Evolutionary conservation across 2,888 invertebrate genomes (phyloP).

Genomic region (Plebejus anna): DNA sequence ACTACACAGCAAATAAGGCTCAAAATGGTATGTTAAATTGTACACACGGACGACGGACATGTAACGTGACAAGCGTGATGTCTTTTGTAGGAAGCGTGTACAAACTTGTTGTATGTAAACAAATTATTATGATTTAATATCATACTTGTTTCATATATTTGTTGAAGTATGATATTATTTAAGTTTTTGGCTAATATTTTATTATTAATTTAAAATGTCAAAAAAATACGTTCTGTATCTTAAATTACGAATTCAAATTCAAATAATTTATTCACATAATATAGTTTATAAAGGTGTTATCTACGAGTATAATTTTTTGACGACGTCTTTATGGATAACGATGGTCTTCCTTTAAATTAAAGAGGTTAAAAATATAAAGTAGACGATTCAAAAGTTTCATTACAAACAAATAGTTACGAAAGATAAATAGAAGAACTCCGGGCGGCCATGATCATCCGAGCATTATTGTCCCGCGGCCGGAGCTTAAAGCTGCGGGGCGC

Average conservation of each 20-base stretch:
- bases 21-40: not conserved
- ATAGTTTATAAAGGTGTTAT: too few relatives aligned
- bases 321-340: too few relatives aligned
- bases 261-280: too few relatives aligned
- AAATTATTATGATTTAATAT: not conserved
- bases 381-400: slow-evolving; percentile 2
- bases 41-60: not conserved
- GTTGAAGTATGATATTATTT: not conserved
- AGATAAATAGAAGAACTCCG: slow-evolving; percentile 73
- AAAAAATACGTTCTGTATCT: not conserved
- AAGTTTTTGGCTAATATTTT: not conserved
- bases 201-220: not conserved
- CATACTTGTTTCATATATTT: not conserved
- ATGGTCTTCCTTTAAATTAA: not conserved
- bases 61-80: slow-evolving; percentile 24
- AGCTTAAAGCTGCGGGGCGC: slow-evolving; percentile 70
- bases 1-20: not conserved
- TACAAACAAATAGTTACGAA: slow-evolving; percentile 57
- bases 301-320: too few relatives aligned
- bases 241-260: too few relatives aligned
- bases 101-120: slow-evolving; percentile 7
- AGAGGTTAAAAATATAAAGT: not conserved
- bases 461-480: slow-evolving; percentile 73
- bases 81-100: slow-evolving; percentile 28
- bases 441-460: slow-evolving; percentile 70